phyloP scores from a whole-genome alignment of 2,113 vertebrate genomes.

The Oxygymnocypris stewartii region DNA sequence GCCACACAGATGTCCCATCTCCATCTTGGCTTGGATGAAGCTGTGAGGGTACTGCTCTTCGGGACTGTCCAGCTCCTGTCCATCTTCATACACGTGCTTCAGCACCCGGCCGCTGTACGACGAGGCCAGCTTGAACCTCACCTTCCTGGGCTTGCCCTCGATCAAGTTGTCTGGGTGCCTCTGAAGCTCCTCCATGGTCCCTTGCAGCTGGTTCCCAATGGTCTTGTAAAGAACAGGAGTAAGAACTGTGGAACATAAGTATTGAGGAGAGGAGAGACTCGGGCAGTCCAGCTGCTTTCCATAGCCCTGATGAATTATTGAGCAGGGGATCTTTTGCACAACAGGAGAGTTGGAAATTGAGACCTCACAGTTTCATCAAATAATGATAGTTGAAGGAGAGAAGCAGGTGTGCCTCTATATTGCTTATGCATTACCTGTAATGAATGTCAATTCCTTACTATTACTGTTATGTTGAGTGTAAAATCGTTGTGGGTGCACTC shows the following conservation, averaged over 20 bases:
- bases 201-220: neutral
- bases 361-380: constrained; percentile 71
- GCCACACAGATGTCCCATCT: constrained; percentile 73
- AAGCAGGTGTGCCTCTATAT: constrained; percentile 30
- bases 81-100: constrained; percentile 94
- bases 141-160: constrained; percentile 85
- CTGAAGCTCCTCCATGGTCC: constrained; percentile 83
- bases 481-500: neutral
- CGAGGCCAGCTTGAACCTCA: constrained; percentile 92
- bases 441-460: constrained; percentile 6
- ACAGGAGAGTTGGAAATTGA: constrained; percentile 67
- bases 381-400: constrained; percentile 72
- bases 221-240: neutral
- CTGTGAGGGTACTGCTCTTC: constrained; percentile 86
- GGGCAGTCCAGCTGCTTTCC: constrained; percentile 19
- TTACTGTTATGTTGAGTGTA: neutral
- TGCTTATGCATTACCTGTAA: constrained; percentile 1
- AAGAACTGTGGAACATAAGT: neutral
- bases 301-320: constrained; percentile 62
- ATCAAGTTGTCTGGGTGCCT: constrained; percentile 72
- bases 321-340: constrained; percentile 63
- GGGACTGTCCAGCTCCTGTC: constrained; percentile 89
- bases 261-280: constrained; percentile 5
- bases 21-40: constrained; percentile 82
- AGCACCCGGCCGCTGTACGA: constrained; percentile 91